Base-by-base conservation (phyloP, 1,140 invertebrate species). In the Streblospio benedicti region DNA sequence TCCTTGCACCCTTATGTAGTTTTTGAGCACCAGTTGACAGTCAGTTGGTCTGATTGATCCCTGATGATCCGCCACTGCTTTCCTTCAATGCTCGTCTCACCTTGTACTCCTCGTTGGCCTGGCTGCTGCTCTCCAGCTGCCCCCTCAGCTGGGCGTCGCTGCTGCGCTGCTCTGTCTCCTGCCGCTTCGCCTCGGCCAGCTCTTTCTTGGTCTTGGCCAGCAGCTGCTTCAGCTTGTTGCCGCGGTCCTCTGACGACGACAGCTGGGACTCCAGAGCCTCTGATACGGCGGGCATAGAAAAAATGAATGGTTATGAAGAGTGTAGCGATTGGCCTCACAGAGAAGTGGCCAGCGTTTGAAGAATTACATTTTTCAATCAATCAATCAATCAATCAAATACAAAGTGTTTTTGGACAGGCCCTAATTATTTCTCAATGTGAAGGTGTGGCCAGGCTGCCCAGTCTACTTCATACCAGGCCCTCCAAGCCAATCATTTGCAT, bases 181-280 rank as follows among this genome's bases (percentile, higher is more conserved):
- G 58, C 25, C 60, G 72, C 64, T 71, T 75, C 0, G 70, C 68
- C 44, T 77, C 73, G 2, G 69, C 62, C 32, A 81, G 60, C 55
- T 80, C 78, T 56, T 76, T 74, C 69, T 79, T 80, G 3, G 74
- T 68, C 66, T 79, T 80, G 4, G 75, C 71, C 23, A 79, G 57
- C n/a, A 77, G 63, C 49, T 75, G 72, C 63, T 80, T 79, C 18
- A 80, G 61, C 65, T 78, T 78, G 58, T 71, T 71, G 2, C 69
- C 72, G 60, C 77, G 63, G 31, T 75, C 73, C 56, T 79, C 75
- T 47, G 72, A 67, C 60, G 76, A 71, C 3, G 63, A 31, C 32
- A 67, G 65, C 54, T 76, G 72, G 27, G 65, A 69, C 50, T 78
- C 76, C 18, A 70, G 60, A 74, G 81, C 57, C 59, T 69, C 76